phyloP scores from a whole-genome alignment of 2,888 invertebrate species.

The Drymonia ruficornis region DNA sequence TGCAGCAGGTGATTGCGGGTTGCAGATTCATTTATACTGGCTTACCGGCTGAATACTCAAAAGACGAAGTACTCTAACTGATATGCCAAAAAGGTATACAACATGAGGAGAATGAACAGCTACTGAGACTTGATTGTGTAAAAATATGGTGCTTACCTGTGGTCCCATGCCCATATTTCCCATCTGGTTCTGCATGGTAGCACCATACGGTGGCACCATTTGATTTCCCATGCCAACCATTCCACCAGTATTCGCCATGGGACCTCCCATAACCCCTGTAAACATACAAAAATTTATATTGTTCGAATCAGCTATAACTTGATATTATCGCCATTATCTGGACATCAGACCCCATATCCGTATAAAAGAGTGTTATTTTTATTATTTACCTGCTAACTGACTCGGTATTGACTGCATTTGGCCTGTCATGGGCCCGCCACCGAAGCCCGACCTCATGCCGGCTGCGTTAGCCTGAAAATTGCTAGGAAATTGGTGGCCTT shows the following conservation, averaged over 20 bases:
- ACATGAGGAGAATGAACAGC: too few relatives aligned
- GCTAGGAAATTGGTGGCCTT: conserved; percentile 89
- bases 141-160: too few relatives aligned
- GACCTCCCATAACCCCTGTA: conserved; percentile 82
- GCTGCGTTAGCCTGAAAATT: conserved; percentile 87
- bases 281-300: conserved; percentile 21
- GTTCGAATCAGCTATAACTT: neutral
- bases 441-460: conserved; percentile 87
- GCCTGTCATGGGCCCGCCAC: conserved; percentile 80
- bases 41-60: too few relatives aligned
- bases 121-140: too few relatives aligned
- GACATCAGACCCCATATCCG: neutral
- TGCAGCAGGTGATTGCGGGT: too few relatives aligned
- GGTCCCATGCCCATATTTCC: conserved; percentile 78
- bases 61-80: too few relatives aligned
- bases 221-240: conserved; percentile 86
- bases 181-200: conserved; percentile 83
- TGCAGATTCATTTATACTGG: too few relatives aligned
- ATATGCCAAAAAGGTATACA: too few relatives aligned
- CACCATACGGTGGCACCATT: conserved; percentile 79
- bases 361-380: neutral
- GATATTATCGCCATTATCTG: neutral
- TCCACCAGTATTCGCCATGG: conserved; percentile 74
- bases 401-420: conserved; percentile 86
- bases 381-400: conserved; percentile 78